These are phyloP conservation scores for Ennomos erosarius DNA, from an alignment of 2,888 invertebrate species.

Conservation along the genomic window DNA sequence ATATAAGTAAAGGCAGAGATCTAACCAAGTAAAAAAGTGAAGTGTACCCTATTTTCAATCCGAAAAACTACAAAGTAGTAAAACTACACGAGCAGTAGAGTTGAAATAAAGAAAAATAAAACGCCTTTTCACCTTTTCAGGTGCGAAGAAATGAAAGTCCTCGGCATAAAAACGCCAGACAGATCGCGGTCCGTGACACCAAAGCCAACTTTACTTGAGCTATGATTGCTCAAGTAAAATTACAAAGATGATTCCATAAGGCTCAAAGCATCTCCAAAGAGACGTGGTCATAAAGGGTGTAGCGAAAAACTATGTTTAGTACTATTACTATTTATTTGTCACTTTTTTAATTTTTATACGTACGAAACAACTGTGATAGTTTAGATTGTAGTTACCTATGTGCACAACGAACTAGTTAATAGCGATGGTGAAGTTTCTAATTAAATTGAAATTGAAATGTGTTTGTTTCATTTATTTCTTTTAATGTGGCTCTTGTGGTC, in stretches of 20 bases:
- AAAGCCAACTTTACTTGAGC: slow-evolving; percentile 71
- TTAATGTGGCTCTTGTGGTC: slow-evolving; percentile 2
- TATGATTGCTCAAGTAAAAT: slow-evolving; percentile 51
- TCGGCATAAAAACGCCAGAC: slow-evolving; percentile 66
- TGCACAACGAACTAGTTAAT: slow-evolving; percentile 46
- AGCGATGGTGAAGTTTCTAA: slow-evolving; percentile 45
- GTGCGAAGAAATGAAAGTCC: slow-evolving; percentile 78
- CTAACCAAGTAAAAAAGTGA: no score
- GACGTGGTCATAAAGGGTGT: slow-evolving; percentile 13
- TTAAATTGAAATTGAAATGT: slow-evolving; percentile 42
- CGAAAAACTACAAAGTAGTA: no score
- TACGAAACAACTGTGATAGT: slow-evolving; percentile 79
- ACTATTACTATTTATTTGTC: slow-evolving; percentile 59
- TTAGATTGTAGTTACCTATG: slow-evolving; percentile 60
- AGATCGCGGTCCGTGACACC: slow-evolving; percentile 70
- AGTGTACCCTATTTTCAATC: no score
- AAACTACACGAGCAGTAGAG: no score
- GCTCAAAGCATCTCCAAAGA: slow-evolving; percentile 17
- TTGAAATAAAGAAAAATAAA: neutral
- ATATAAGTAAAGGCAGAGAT: no score
- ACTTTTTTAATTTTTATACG: slow-evolving; percentile 66
- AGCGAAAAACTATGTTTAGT: slow-evolving; percentile 37
- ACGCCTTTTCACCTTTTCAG: slow-evolving; percentile 55
- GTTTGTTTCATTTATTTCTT: slow-evolving; percentile 24
- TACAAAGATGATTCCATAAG: slow-evolving; percentile 12